Conservation (phyloP, 1,140 invertebrate genomes). For the Caenorhabditis briggsae region DNA sequence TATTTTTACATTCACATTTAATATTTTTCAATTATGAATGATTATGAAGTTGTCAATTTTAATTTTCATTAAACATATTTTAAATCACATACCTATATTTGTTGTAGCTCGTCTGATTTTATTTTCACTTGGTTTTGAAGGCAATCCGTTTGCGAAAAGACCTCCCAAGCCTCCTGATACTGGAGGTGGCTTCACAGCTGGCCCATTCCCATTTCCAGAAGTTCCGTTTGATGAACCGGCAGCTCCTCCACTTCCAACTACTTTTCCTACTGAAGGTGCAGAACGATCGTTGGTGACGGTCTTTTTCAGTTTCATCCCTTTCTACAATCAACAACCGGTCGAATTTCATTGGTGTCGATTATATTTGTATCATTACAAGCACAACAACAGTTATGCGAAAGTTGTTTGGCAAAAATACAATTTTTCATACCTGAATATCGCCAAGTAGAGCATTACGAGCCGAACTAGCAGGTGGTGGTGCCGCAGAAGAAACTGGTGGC, state of each 20-base stretch:
- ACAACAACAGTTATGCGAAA: too few species aligned
- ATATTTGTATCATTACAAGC: too few species aligned
- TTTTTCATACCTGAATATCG: slow-evolving; percentile 12
- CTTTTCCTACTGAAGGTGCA: neutral
- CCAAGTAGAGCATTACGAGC: slow-evolving; percentile 39
- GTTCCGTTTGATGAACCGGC: neutral
- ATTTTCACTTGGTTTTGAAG: slow-evolving; percentile 32
- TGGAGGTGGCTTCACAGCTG: neutral
- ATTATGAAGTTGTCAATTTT: too few species aligned
- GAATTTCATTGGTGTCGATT: too few species aligned
- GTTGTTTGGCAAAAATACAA: too few species aligned
- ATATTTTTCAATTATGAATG: too few species aligned
- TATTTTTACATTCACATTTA: too few species aligned
- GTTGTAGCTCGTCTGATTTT: slow-evolving; percentile 47
- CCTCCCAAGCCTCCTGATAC: neutral
- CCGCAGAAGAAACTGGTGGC: neutral
- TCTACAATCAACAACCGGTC: neutral
- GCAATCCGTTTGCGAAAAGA: slow-evolving; percentile 35
- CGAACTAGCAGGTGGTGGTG: neutral
- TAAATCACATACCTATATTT: slow-evolving; percentile 19
- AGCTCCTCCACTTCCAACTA: neutral
- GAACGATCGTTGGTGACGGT: slow-evolving; percentile 12
- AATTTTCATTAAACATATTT: too few species aligned
- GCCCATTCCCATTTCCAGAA: slow-evolving; percentile 1
- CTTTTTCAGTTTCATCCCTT: slow-evolving; percentile 38